Evolutionary conservation across 2,113 vertebrate genomes (phyloP), one percentile per base, ranked within the genome.

Genomic region (Microtus oregoni): DNA sequence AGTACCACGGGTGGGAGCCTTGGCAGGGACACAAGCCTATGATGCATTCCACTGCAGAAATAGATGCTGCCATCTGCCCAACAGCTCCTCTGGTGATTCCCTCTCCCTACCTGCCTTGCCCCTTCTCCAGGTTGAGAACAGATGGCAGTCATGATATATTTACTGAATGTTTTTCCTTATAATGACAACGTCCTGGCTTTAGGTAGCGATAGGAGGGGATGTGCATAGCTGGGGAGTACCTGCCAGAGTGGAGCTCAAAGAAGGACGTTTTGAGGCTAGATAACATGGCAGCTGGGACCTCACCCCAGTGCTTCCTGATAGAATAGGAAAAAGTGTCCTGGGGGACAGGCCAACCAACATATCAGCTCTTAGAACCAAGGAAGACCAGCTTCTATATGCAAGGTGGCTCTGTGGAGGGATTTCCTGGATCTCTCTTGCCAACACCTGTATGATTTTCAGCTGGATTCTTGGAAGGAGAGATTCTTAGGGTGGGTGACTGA

Each of bases 31-130:
- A 8, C 14, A 19, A 91, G 67, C 96, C 87, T 96, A 83, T 94
- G 96, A 83, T 95, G 96, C 91, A 65, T 73, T 76, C 26, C 2
- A 14, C 89, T 22, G 70, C 83, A 86, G 97, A 96, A 93, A 88
- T 88, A 70, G 81, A 96, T 92, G 94, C 91, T 92, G 55, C 97
- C 97, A 97, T 92, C 95, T 97, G 97, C 88, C 52, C 65, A 19
- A 15, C 35, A 52, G 81, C 58, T 63, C 91, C 92, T 91, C 26
- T 8, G 11, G 83, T 68, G 90, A 94, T 24, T 91, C 91, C 65
- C 35, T 94, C 61, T 38, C 1, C 26, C 30, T 47, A 44, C 50
- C 86, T 52, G 70, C 50, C 86, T 65, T 93, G 7, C 5, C 50
- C 32, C 67, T 95, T 72, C 68, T 67, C 91, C 90, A 90, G 85